Evolutionary conservation across 2,113 vertebrate genomes (phyloP).

Genomic region (Myiozetetes cayanensis): DNA sequence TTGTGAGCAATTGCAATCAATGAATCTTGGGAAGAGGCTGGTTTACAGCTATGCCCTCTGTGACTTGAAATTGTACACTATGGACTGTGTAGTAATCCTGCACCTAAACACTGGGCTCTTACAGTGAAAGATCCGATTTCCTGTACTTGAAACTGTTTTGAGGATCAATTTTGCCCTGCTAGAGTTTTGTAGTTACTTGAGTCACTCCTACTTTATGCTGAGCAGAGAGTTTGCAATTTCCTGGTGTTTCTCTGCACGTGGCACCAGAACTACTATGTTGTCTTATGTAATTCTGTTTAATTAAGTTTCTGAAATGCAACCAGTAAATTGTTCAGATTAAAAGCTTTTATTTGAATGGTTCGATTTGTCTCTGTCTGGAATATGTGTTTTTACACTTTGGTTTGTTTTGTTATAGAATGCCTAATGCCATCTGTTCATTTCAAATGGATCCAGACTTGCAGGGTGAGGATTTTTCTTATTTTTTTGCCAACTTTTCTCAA

Average conservation of each 20-base stretch:
- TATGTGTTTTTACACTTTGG: not conserved
- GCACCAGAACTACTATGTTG: not conserved
- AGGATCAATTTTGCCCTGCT: not conserved
- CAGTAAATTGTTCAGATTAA: conserved; percentile 1
- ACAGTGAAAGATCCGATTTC: not conserved
- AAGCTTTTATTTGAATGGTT: conserved; percentile 10
- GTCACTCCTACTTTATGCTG: not conserved
- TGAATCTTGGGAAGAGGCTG: not conserved
- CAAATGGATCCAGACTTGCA: conserved; percentile 63
- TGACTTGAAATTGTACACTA: not conserved
- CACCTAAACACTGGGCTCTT: not conserved
- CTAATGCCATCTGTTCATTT: conserved; percentile 10
- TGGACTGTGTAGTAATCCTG: not conserved
- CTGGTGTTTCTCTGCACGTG: not conserved
- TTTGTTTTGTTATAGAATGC: conserved; percentile 32
- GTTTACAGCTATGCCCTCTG: not conserved
- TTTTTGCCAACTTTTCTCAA: not conserved
- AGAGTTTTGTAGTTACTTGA: not conserved
- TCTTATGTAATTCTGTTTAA: not conserved
- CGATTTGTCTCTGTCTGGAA: not conserved
- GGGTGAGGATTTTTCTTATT: conserved; percentile 44
- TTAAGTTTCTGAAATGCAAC: not conserved
- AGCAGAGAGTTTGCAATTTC: not conserved
- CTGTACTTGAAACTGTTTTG: not conserved
- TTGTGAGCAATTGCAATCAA: not conserved